These are phyloP conservation scores for Eulithis testata DNA, from an alignment of 2,888 invertebrate species.

Conservation along the genomic window DNA sequence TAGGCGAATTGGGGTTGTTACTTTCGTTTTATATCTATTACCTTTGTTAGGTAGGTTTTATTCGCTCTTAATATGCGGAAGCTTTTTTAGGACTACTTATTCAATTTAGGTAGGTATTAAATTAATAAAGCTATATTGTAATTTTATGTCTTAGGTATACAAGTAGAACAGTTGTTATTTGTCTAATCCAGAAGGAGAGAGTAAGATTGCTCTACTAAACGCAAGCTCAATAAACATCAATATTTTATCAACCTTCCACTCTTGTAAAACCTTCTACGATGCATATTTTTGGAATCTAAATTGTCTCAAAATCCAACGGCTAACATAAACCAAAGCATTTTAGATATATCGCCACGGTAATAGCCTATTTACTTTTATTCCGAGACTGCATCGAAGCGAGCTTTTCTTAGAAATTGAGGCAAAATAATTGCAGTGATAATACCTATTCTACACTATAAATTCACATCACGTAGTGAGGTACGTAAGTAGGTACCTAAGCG, in stretches of 20 bases:
- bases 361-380: slow-evolving; percentile 3
- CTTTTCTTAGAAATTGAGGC: slow-evolving; percentile 1
- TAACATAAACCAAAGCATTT: background rate
- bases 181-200: no score
- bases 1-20: slow-evolving; percentile 25
- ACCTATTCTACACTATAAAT: slow-evolving; percentile 6
- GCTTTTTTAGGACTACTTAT: slow-evolving; percentile 23
- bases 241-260: no score
- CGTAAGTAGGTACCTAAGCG: slow-evolving; percentile 9
- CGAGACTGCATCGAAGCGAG: background rate
- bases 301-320: background rate
- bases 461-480: slow-evolving; percentile 13
- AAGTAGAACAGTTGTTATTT: no score
- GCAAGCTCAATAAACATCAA: no score
- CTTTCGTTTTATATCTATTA: slow-evolving; percentile 26
- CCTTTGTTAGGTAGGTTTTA: slow-evolving; percentile 29
- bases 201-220: no score
- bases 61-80: slow-evolving; percentile 22
- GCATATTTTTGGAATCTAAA: background rate
- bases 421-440: slow-evolving; percentile 9
- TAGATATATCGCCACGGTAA: background rate
- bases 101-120: slow-evolving; percentile 16
- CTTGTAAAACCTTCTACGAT: no score
- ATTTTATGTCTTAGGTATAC: no score
- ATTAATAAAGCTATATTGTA: background rate